phyloP scores from a whole-genome alignment of 30 jellyfish, hydroid and myxozoan genomes.

The Nemopilema nomurai region DNA sequence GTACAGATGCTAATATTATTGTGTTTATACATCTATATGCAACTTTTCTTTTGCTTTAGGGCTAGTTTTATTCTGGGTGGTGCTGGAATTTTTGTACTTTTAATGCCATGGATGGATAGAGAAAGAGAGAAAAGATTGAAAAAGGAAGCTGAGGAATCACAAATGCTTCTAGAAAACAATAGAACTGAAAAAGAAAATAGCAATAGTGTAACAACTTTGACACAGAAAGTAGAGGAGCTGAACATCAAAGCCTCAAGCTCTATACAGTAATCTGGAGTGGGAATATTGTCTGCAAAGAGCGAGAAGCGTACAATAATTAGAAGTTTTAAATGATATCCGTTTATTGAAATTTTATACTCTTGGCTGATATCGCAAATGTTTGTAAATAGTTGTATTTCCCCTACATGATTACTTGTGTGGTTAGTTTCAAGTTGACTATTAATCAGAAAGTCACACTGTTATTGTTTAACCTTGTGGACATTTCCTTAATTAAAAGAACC shows the following conservation, averaged over 20 bases:
- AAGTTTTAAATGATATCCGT: too few species aligned
- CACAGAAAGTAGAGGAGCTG: constrained; percentile 46
- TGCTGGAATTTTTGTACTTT: constrained; percentile 57
- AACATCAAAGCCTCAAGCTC: constrained; percentile 39
- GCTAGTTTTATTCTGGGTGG: constrained; percentile 43
- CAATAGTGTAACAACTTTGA: background rate
- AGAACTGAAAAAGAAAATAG: background rate
- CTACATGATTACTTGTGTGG: too few species aligned
- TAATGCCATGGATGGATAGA: constrained; percentile 71
- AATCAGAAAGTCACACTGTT: too few species aligned
- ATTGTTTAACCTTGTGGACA: too few species aligned
- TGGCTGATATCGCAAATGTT: too few species aligned
- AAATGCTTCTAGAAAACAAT: background rate
- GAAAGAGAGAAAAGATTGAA: constrained; percentile 28
- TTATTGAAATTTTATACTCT: too few species aligned
- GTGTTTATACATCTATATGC: background rate
- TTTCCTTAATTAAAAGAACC: too few species aligned
- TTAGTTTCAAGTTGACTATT: too few species aligned
- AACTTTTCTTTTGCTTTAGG: constrained; percentile 8
- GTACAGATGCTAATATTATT: background rate
- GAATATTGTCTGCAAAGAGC: background rate
- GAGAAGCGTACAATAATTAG: background rate
- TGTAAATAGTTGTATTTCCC: too few species aligned
- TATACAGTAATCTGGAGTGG: background rate
- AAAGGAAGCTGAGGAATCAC: constrained; percentile 34